Base-by-base conservation (phyloP, 2,113 vertebrate genomes). In the Heterocephalus glaber region DNA sequence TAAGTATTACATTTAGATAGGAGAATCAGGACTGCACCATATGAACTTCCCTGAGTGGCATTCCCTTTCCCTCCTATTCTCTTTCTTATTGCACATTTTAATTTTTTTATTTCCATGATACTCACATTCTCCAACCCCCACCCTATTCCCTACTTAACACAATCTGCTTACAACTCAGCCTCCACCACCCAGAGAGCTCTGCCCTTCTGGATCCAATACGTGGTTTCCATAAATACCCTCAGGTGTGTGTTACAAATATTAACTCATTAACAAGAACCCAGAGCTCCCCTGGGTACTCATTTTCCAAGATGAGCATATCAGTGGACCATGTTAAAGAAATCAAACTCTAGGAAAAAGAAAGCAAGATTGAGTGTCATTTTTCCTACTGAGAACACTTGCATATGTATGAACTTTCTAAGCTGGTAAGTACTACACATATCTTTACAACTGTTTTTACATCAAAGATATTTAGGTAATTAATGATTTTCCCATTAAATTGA, bases 331-430 rank as follows among this genome's bases (percentile, higher is more conserved):
- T 26, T 88, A 85, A 89, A 85, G 7, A 96, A 87, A 85, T 89
- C 89, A 85, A 60, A 90, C 44, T 92, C 72, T n/a, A 92, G 35
- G 77, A 41, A 90, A 92, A 94, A 52, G 94, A 87, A 65, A 97
- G 2, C 26, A 74, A 95, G 16, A 92, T 1, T 91, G 76, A 90
- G 14, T 88, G 72, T 49, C 8, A 7, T 82, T 38, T 86, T 94
- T 95, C 65, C 77, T 60, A n/a, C 19, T 90, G 35, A 52, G 72
- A 94, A 92, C 2, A 38, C 16, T 17, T 56, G 41, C 66, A 87
- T 54, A 92, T 74, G 96, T 84, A 96, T 90, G 87, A 95, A 94
- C n/a, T 60, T 90, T 66, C 44, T 76, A 84, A 85, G 44, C 35
- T 70, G 0, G 38, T 63, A 96, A 89, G 76, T 63, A 88, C 44